Conservation (phyloP, 2,113 vertebrate genomes). For the Gallinago paraguaiae region DNA sequence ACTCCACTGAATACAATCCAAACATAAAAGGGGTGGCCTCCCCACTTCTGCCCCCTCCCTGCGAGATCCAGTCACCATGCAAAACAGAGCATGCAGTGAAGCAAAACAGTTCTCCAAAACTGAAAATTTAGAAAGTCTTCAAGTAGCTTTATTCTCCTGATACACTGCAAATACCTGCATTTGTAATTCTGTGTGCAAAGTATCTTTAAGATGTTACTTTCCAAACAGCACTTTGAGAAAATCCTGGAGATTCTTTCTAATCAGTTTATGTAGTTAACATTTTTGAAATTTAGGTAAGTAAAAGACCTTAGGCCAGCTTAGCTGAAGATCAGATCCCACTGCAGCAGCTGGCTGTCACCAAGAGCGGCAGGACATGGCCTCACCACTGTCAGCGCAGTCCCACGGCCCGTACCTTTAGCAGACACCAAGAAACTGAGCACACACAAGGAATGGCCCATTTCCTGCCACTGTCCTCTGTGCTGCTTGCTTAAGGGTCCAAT, state of each 20-base stretch:
- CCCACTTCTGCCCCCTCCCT: neutral
- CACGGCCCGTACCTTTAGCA: neutral
- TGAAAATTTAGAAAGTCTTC: neutral
- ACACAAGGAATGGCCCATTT: neutral
- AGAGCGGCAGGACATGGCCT: neutral
- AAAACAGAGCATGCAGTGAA: neutral
- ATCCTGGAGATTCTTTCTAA: neutral
- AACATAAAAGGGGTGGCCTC: neutral
- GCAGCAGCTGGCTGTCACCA: neutral
- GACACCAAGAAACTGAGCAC: neutral
- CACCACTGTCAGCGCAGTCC: neutral
- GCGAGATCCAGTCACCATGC: neutral
- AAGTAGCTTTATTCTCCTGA: neutral
- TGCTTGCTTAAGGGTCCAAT: neutral
- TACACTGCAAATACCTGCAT: neutral
- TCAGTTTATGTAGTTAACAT: neutral
- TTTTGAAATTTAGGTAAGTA: neutral
- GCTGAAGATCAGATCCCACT: neutral
- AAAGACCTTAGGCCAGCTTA: neutral
- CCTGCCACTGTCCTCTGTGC: neutral
- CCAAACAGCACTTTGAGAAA: neutral
- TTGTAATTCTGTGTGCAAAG: neutral
- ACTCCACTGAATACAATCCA: neutral
- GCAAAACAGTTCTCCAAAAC: neutral
- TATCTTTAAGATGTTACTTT: neutral